Evolutionary conservation across 2,888 invertebrate species (phyloP).

Genomic region (Tortricodes alternella): DNA sequence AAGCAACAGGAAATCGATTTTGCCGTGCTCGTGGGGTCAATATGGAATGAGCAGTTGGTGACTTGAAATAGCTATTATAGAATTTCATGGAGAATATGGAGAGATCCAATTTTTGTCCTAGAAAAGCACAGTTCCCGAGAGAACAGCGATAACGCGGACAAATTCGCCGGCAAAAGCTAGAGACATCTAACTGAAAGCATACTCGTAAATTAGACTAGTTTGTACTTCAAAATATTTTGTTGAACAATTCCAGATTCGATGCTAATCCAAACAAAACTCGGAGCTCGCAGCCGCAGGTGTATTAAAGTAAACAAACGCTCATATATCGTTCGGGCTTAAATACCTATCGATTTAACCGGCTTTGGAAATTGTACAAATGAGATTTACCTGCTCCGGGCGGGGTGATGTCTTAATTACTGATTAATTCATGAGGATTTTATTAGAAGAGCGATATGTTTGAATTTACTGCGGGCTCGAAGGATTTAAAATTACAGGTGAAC

Average conservation of each 20-base stretch:
- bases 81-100: too few relatives aligned
- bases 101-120: too few relatives aligned
- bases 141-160: too few relatives aligned
- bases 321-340: slow-evolving; percentile 32
- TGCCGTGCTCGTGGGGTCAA: too few relatives aligned
- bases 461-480: slow-evolving; percentile 4
- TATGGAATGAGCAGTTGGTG: too few relatives aligned
- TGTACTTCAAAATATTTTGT: background rate
- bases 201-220: background rate
- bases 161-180: background rate
- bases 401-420: slow-evolving; percentile 29
- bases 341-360: slow-evolving; percentile 31
- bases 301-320: slow-evolving; percentile 25
- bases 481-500: background rate
- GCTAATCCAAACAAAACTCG: slow-evolving; percentile 12
- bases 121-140: too few relatives aligned
- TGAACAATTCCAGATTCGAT: background rate
- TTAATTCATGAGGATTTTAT: slow-evolving; percentile 27
- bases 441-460: background rate
- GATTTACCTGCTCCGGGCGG: slow-evolving; percentile 27
- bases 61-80: too few relatives aligned
- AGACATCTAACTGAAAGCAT: background rate
- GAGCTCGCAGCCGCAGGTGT: slow-evolving; percentile 26
- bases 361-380: slow-evolving; percentile 30
- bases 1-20: too few relatives aligned